Evolutionary conservation across 2,888 invertebrate genomes (phyloP).

Genomic region (Hydrotaea cyrtoneurina): DNA sequence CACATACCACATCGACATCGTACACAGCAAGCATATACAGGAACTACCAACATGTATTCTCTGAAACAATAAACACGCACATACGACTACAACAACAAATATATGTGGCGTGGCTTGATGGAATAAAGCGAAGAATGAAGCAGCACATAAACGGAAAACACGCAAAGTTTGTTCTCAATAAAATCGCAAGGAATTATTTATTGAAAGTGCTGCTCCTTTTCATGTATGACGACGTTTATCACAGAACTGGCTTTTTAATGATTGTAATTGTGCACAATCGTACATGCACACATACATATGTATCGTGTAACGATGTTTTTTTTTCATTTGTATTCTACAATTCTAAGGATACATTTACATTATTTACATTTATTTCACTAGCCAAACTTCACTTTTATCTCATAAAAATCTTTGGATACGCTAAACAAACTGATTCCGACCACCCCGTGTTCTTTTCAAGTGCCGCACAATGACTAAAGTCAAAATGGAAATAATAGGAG

Average conservation of each 20-base stretch:
- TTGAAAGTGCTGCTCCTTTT: not conserved
- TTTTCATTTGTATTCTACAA: too few relatives aligned
- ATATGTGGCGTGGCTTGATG: slow-evolving; percentile 28
- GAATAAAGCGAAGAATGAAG: slow-evolving; percentile 4
- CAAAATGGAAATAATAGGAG: not conserved
- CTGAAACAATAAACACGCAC: slow-evolving; percentile 59
- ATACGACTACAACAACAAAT: slow-evolving; percentile 16
- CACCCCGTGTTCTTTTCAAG: slow-evolving; percentile 41
- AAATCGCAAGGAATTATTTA: slow-evolving; percentile 23
- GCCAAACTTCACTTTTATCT: slow-evolving; percentile 26
- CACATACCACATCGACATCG: too few relatives aligned
- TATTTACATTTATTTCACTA: slow-evolving; percentile 3
- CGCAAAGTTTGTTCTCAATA: slow-evolving; percentile 44
- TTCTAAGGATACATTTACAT: not conserved
- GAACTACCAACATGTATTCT: slow-evolving; percentile 35
- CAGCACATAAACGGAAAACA: slow-evolving; percentile 41
- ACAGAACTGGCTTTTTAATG: slow-evolving; percentile 33
- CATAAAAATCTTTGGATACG: slow-evolving; percentile 37
- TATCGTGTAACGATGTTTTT: not conserved
- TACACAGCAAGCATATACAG: not conserved
- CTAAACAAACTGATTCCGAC: slow-evolving; percentile 24
- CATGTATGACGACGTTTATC: not conserved
- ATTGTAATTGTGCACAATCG: slow-evolving; percentile 19
- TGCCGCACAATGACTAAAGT: slow-evolving; percentile 62
- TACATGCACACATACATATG: not conserved